phyloP scores from a whole-genome alignment of 2,797 vertebrate genomes.

The Ammospiza maritima region DNA sequence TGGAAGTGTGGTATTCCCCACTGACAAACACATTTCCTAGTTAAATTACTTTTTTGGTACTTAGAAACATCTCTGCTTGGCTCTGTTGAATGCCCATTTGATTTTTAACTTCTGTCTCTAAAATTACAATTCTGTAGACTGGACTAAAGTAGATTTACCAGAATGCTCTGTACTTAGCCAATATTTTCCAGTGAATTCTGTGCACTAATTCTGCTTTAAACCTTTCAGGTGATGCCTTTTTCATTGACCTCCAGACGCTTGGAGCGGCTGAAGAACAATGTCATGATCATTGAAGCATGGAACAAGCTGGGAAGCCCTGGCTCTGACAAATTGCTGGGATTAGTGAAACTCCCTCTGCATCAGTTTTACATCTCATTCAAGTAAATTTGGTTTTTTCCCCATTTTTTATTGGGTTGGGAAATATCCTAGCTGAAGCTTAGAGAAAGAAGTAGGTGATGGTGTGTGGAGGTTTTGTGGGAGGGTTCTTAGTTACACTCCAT shows the following conservation, averaged over 20 bases:
- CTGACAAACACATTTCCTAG: neutral
- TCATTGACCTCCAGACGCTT: slow-evolving; percentile 84
- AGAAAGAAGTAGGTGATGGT: neutral
- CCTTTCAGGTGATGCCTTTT: slow-evolving; percentile 88
- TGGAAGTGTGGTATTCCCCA: neutral
- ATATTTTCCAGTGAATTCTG: neutral
- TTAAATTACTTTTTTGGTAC: neutral
- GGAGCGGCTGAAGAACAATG: slow-evolving; percentile 92
- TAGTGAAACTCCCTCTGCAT: slow-evolving; percentile 94
- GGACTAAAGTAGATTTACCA: neutral
- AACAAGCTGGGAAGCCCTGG: slow-evolving; percentile 81
- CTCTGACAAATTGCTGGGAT: slow-evolving; percentile 87
- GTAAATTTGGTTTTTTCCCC: slow-evolving; percentile 63
- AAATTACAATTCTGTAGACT: neutral
- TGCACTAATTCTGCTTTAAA: neutral
- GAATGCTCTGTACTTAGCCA: neutral
- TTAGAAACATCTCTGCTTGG: neutral
- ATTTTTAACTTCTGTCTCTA: neutral
- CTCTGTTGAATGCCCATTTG: neutral
- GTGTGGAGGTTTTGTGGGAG: neutral
- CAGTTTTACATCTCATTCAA: slow-evolving; percentile 98
- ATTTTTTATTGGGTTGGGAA: neutral
- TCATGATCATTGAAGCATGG: slow-evolving; percentile 96
- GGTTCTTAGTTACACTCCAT: neutral
- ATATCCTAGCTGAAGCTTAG: neutral